phyloP scores from a whole-genome alignment of 2,888 invertebrate species.

The Ochropacha duplaris region DNA sequence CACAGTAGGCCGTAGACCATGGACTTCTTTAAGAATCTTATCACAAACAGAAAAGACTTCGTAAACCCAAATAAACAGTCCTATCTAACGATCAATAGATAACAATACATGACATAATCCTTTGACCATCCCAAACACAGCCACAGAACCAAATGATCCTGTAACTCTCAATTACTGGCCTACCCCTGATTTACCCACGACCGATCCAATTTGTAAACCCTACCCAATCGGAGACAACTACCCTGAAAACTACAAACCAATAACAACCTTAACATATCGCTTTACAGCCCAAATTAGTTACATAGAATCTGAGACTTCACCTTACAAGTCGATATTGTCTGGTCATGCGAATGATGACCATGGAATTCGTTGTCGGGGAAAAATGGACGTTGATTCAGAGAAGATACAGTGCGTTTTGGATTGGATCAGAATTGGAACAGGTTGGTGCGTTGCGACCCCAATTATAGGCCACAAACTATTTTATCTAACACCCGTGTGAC shows the following conservation, averaged over 20 bases:
- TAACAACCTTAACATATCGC: conserved; percentile 29
- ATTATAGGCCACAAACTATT: conserved; percentile 82
- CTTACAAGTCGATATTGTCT: conserved; percentile 78
- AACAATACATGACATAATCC: conserved; percentile 72
- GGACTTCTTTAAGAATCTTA: background rate
- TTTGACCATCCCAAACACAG: conserved; percentile 64
- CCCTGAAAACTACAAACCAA: conserved; percentile 30
- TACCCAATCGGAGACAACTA: conserved; percentile 75
- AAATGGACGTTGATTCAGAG: conserved; percentile 39
- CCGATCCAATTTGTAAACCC: conserved; percentile 81
- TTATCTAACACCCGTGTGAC: conserved; percentile 81
- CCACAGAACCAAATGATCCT: conserved; percentile 73
- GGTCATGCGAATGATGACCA: conserved; percentile 82
- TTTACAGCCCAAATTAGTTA: conserved; percentile 12
- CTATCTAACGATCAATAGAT: conserved; percentile 67
- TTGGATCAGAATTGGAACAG: conserved; percentile 25
- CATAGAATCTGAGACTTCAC: conserved; percentile 41
- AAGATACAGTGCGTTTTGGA: conserved; percentile 38
- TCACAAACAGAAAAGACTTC: background rate
- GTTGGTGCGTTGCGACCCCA: conserved; percentile 64
- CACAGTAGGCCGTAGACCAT: no score
- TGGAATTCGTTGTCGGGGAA: conserved; percentile 35
- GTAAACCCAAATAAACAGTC: conserved; percentile 24
- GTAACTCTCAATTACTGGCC: conserved; percentile 81
- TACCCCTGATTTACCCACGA: conserved; percentile 78